phyloP scores from a whole-genome alignment of 2,888 invertebrate species.

The Perizoma affinitatum region DNA sequence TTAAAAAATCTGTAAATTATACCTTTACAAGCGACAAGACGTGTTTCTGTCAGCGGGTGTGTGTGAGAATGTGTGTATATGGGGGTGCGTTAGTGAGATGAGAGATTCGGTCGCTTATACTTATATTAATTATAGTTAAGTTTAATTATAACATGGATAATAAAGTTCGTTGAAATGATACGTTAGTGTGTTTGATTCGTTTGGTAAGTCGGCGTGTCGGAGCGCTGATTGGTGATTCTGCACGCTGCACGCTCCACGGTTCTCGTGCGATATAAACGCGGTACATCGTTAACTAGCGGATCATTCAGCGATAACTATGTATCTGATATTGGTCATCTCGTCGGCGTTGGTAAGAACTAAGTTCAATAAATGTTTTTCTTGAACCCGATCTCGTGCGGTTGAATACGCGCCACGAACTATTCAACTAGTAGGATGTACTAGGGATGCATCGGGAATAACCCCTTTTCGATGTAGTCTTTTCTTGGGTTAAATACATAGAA shows the following conservation, averaged over 20 bases:
- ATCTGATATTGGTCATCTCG: slow-evolving; percentile 13
- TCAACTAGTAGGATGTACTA: no score
- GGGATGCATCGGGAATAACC: no score
- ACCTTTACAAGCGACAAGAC: neutral
- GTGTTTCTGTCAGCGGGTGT: slow-evolving; percentile 1
- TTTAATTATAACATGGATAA: slow-evolving; percentile 47
- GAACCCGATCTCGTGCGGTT: no score
- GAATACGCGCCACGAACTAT: no score
- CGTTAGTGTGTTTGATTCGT: slow-evolving; percentile 28
- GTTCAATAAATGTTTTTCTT: no score
- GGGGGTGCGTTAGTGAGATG: slow-evolving; percentile 16
- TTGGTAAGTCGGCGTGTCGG: slow-evolving; percentile 6
- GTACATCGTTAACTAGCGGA: neutral
- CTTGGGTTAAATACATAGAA: no score
- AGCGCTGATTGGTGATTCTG: slow-evolving; percentile 19
- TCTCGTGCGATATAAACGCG: slow-evolving; percentile 3
- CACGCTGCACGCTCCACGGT: slow-evolving; percentile 7
- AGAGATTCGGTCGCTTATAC: slow-evolving; percentile 9
- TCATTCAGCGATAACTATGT: slow-evolving; percentile 9
- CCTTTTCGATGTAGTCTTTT: no score
- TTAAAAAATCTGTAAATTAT: slow-evolving; percentile 15
- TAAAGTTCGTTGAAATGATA: slow-evolving; percentile 34
- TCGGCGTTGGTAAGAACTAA: slow-evolving; percentile 8
- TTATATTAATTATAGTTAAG: slow-evolving; percentile 37
- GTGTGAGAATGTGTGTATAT: slow-evolving; percentile 8